A percentile compares a stretch with the other conserved stretches of the same genome.
Evolutionary conservation across 2,113 vertebrate species (phyloP).

Genomic region (Mugil cephalus): DNA sequence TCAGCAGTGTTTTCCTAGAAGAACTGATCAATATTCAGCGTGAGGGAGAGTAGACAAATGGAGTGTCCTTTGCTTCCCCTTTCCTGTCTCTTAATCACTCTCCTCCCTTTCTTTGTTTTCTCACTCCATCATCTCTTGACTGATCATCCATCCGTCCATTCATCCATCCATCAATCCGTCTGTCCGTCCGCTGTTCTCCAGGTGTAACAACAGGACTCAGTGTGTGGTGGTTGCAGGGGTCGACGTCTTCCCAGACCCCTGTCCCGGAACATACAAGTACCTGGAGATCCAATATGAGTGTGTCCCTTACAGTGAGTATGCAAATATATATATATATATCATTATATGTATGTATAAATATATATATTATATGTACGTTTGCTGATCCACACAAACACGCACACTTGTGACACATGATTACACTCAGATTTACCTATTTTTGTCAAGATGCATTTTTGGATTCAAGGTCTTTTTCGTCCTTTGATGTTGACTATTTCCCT

Average conservation of each 20-base stretch:
- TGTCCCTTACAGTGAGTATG: conserved; percentile 94
- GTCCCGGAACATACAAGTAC: conserved; percentile 95
- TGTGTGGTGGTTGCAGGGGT: conserved; percentile 93
- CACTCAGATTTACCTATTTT: conserved; percentile 29
- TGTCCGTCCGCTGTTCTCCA: conserved; percentile 61
- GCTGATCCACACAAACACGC: conserved; percentile 8
- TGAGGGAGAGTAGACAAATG: conserved; percentile 62
- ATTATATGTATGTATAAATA: conserved; percentile 9
- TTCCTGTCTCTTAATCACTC: conserved; percentile 70
- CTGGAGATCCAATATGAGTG: conserved; percentile 96
- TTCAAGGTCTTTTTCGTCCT: conserved; percentile 34
- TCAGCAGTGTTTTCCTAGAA: conserved; percentile 82
- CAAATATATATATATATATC: conserved; percentile 5
- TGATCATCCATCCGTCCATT: conserved; percentile 20
- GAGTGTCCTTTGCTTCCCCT: conserved; percentile 65
- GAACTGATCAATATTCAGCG: conserved; percentile 82
- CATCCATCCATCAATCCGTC: conserved; percentile 23
- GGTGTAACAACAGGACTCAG: conserved; percentile 95
- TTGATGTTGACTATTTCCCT: conserved; percentile 52
- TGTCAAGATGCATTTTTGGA: conserved; percentile 32
- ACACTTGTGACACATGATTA: conserved; percentile 21
- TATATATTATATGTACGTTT: conserved; percentile 1
- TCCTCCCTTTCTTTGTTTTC: conserved; percentile 51
- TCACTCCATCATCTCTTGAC: conserved; percentile 42
- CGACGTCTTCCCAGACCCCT: conserved; percentile 93